Evolutionary conservation across 2,113 vertebrate genomes (phyloP).

Genomic region (Calyptommatus sinebrachiatus): DNA sequence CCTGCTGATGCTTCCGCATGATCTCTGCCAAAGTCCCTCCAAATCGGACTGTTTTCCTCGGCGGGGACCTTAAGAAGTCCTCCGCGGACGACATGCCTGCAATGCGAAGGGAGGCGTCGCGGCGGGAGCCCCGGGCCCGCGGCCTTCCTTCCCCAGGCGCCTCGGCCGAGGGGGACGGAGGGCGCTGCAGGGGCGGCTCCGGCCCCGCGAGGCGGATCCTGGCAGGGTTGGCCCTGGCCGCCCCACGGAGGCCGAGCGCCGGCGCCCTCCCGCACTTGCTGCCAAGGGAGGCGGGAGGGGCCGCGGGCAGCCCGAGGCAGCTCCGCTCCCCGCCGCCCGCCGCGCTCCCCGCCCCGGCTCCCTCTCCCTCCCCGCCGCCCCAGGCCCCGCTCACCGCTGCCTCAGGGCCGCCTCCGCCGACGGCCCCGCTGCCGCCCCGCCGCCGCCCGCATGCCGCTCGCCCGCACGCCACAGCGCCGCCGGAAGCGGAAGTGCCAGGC

Average conservation of each 20-base stretch:
- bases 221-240: no score
- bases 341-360: not conserved
- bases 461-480: accelerated
- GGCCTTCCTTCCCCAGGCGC: no score
- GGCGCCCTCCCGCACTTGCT: no score
- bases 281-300: no score
- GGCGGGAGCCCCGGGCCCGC: not conserved
- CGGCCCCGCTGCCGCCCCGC: not conserved
- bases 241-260: no score
- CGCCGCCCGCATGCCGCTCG: not conserved
- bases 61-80: conserved; percentile 83
- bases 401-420: accelerated
- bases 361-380: accelerated
- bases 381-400: no score
- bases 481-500: no score
- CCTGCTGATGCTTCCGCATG: conserved; percentile 81
- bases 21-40: conserved; percentile 84
- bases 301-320: no score
- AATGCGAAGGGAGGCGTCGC: conserved; percentile 20
- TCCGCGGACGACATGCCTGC: conserved; percentile 72
- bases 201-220: no score
- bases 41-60: conserved; percentile 88
- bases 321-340: not conserved
- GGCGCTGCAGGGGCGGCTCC: no score
- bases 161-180: no score